Evolutionary conservation across 1,140 invertebrate species (phyloP), one percentile per base, ranked within the genome.

Genomic region (Hylaeus volcanicus): DNA sequence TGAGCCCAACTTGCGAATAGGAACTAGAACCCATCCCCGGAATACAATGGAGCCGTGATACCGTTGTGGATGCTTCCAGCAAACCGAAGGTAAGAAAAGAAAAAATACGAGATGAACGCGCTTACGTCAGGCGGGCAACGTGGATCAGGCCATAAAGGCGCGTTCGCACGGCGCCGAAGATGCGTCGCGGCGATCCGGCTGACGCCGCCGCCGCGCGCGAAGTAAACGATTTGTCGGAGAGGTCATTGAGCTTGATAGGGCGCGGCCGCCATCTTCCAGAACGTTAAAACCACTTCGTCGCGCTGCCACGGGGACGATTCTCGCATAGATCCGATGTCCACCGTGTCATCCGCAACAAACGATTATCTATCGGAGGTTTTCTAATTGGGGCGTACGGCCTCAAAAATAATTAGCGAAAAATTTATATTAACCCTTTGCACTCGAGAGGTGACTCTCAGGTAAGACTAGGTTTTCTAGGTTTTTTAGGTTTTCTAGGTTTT

Each of bases 201-300:
- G 82, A 71, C 79, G 82, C 69, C 68, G 77, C 72, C n/a, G 51
- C 74, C 75, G 74, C 75, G 85, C 75, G 85, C 81, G 79, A 85
- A 88, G 85, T 83, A 86, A 89, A 89, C 88, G 89, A 90, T 91
- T 91, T 89, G 90, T 89, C 88, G 83, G 89, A 89, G 88, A 89
- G 90, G 90, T 91, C 90, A 89, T 91, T 91, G 90, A 91, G 90
- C 90, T 83, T 89, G 85, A 88, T 87, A 88, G 90, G 90, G 90
- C 90, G 90, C 90, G 90, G 90, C 88, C 89, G 88, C 89, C 89
- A 89, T 90, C 89, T 88, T 89, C 83, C 86, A 82, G 79, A 83
- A 84, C 83, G 85, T 86, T 86, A 73, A 74, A 86, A 86, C 85
- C 76, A 86, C 87, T 86, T 89, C 85, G 64, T 8, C n/a, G 56